These are phyloP conservation scores for Clinocottus analis DNA, from an alignment of 2,113 vertebrate species.

Conservation along the genomic window DNA sequence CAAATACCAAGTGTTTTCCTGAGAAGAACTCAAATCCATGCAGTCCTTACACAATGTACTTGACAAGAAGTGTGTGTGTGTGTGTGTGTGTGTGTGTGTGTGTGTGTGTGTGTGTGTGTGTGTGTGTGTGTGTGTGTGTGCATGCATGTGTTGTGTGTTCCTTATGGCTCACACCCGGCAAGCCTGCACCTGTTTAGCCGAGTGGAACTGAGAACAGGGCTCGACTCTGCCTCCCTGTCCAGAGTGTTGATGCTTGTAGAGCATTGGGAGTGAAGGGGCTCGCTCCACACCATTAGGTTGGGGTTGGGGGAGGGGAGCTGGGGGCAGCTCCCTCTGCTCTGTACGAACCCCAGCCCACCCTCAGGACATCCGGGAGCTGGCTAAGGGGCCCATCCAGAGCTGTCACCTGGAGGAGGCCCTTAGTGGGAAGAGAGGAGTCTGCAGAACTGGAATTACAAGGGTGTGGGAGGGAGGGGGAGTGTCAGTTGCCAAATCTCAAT, in stretches of 20 bases:
- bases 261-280: conserved; percentile 51
- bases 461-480: background rate
- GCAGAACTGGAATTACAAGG: conserved; percentile 10
- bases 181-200: conserved; percentile 53
- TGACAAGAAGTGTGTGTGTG: conserved; percentile 48
- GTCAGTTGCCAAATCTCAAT: conserved; percentile 19
- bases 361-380: conserved; percentile 31
- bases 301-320: conserved; percentile 33
- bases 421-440: conserved; percentile 28
- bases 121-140: conserved; percentile 13
- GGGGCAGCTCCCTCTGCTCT: conserved; percentile 35
- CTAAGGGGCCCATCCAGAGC: conserved; percentile 48
- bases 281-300: conserved; percentile 60
- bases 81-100: conserved; percentile 13
- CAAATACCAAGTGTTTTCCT: conserved; percentile 46
- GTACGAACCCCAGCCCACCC: conserved; percentile 6
- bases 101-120: conserved; percentile 33
- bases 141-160: conserved; percentile 20
- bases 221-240: conserved; percentile 52
- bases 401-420: conserved; percentile 57
- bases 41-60: conserved; percentile 32
- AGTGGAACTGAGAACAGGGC: conserved; percentile 71
- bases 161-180: conserved; percentile 24
- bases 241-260: conserved; percentile 50
- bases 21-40: conserved; percentile 42